Base-by-base conservation (phyloP, 2,113 vertebrate genomes). In the Nymphicus hollandicus region DNA sequence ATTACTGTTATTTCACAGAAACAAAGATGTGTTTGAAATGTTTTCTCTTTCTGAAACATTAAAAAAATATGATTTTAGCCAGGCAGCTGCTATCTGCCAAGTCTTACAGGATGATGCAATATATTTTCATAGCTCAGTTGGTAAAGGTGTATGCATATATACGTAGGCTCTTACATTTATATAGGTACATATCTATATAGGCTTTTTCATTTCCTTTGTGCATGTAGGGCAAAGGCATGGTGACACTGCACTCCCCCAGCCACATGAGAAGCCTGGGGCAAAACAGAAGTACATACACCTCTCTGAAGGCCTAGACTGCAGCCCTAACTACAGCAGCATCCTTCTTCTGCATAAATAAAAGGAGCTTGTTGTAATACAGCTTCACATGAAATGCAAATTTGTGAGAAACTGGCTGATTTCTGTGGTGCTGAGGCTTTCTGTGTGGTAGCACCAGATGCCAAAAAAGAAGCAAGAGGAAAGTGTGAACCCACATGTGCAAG, bases 311-410 rank as follows among this genome's bases (percentile, higher is more conserved):
- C 65, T 25, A 43, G 25, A 23, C 20, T 88, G 29, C 37, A 82
- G 35, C 43, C 33, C 28, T n/a, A 83, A 22, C 33, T 43, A 39
- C 18, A 55, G 31, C 2, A 88, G 1, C 17, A 63, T 81, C 39
- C 14, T 25, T 70, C 35, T 58, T 72, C 33, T 84, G 50, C 41
- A 63, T 68, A 71, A 73, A 68, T 20, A 31, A 81, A 69, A 6
- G 47, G 29, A 78, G 31, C 50, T 58, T 55, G 14, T 33, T 88
- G 73, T 43, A 95, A 81, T 56, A 86, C 89, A 89, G 1, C 60
- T 91, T 68, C 43, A n/a, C 20, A 27, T 86, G 86, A 90, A 77
- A 83, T 53, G 72, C 31, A 63, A 60, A 90, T 94, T 74, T 78
- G 31, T 56, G 76, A 91, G 60, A 77, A 94, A 64, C 46, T 71